phyloP scores from a whole-genome alignment of 64 coral and sea anemone species.

The Cladopsammia gracilis region DNA sequence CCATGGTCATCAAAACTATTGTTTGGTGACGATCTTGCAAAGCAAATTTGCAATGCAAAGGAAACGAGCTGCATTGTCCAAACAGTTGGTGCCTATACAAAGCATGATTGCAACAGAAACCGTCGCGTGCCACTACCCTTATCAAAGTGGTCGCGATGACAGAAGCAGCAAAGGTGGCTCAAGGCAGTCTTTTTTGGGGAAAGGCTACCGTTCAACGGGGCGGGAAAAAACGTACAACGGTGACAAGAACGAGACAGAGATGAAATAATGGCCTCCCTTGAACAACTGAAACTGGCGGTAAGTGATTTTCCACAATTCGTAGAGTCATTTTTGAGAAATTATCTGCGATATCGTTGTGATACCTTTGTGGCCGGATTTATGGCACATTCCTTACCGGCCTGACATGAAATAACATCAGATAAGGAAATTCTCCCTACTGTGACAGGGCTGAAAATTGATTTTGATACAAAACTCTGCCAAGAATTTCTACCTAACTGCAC shows the following conservation, averaged over 20 bases:
- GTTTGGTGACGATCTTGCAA: slow-evolving; percentile 37
- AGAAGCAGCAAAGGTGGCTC: not conserved
- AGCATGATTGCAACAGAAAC: not conserved
- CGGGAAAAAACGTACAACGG: not conserved
- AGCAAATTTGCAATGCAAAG: slow-evolving; percentile 25
- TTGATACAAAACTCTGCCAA: not conserved
- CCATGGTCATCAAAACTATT: not conserved
- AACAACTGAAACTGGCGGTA: not conserved
- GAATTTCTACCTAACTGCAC: not conserved
- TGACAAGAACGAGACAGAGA: not conserved
- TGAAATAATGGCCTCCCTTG: not conserved
- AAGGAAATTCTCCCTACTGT: slow-evolving; percentile 35
- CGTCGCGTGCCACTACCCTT: too few relatives aligned
- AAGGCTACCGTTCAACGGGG: not conserved
- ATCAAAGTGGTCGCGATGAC: not conserved
- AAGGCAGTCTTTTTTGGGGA: too few relatives aligned
- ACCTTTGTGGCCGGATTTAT: not conserved
- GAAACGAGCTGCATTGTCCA: slow-evolving; percentile 4
- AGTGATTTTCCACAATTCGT: not conserved
- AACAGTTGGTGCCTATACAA: not conserved
- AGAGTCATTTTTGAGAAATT: not conserved
- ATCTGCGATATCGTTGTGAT: not conserved
- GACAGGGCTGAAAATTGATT: slow-evolving; percentile 25
- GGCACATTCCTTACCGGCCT: not conserved
- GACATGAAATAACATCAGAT: slow-evolving; percentile 11